These are phyloP conservation scores for Furnarius figulus DNA, from an alignment of 2,113 vertebrate species.

Conservation along the genomic window DNA sequence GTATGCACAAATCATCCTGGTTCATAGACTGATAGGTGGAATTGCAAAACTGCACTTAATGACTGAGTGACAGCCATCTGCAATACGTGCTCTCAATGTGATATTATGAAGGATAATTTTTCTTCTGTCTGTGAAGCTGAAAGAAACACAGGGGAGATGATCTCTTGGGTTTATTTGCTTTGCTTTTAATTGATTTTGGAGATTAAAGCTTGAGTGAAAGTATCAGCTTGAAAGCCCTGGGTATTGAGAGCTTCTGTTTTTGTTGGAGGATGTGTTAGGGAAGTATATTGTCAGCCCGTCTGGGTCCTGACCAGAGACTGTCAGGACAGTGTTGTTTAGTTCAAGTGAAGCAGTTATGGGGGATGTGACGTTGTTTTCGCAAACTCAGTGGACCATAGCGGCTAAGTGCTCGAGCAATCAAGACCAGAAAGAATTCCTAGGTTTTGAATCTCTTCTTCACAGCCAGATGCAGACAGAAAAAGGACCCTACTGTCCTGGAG, in stretches of 20 bases:
- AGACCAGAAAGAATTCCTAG: not conserved
- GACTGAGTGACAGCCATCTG: conserved; percentile 26
- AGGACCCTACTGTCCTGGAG: not conserved
- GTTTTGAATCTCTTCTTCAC: not conserved
- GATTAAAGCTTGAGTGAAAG: conserved; percentile 56
- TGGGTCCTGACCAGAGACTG: not conserved
- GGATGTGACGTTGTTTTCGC: not conserved
- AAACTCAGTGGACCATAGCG: not conserved
- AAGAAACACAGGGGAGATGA: conserved; percentile 3
- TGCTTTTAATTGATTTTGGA: conserved; percentile 68
- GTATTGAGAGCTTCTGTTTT: conserved; percentile 1
- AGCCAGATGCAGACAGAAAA: not conserved
- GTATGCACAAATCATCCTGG: not conserved
- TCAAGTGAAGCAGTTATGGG: not conserved
- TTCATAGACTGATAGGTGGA: not conserved
- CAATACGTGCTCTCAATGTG: conserved; percentile 10
- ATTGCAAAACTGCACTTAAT: conserved; percentile 6
- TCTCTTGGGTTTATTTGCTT: conserved; percentile 44
- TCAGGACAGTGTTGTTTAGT: not conserved
- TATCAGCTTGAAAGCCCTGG: conserved; percentile 12
- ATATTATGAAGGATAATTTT: conserved; percentile 38
- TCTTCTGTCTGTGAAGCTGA: conserved; percentile 10
- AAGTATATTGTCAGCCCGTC: not conserved
- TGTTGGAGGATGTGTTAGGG: not conserved
- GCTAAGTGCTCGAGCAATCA: not conserved